Evolutionary conservation across 23 tunicate genomes (phyloP).

Genomic region (Corella eumyota): DNA sequence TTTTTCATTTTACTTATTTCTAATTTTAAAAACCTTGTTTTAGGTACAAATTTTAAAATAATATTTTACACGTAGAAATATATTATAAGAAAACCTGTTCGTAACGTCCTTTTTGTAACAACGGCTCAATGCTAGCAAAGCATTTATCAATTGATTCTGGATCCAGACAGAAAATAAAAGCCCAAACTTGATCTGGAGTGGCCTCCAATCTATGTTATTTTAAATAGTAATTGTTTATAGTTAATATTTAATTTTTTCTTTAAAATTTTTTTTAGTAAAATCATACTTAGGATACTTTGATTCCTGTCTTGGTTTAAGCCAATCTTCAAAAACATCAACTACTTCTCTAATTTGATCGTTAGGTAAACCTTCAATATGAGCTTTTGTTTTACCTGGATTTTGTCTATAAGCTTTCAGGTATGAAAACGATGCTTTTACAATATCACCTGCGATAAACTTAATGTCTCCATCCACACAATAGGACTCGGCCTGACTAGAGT

Average conservation of each 20-base stretch:
- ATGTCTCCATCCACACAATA: constrained; percentile 87
- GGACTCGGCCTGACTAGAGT: constrained; percentile 47
- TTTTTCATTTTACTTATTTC: too few relatives aligned
- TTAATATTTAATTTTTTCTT: not conserved
- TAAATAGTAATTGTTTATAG: not conserved
- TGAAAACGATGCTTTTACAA: constrained; percentile 27
- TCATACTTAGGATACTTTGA: constrained; percentile 1
- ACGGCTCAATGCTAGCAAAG: constrained; percentile 30
- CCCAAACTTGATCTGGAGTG: constrained; percentile 65
- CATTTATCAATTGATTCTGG: constrained; percentile 66
- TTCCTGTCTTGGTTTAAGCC: constrained; percentile 36
- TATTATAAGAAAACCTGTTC: too few relatives aligned
- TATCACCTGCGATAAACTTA: constrained; percentile 31
- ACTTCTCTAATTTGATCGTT: constrained; percentile 23
- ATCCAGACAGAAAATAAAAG: constrained; percentile 54
- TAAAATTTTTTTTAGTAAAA: not conserved
- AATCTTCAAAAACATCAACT: constrained; percentile 26
- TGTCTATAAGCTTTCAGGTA: constrained; percentile 55
- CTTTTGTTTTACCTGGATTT: constrained; percentile 21
- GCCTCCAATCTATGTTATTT: constrained; percentile 20
- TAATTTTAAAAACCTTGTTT: too few relatives aligned
- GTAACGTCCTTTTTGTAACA: constrained; percentile 35
- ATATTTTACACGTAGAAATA: too few relatives aligned
- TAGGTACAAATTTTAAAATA: too few relatives aligned
- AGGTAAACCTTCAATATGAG: constrained; percentile 24